Percentiles rank a stretch among this genome's conserved stretches.
Conservation (phyloP, 2,888 invertebrate species). For the Stenoptilia bipunctidactyla region DNA sequence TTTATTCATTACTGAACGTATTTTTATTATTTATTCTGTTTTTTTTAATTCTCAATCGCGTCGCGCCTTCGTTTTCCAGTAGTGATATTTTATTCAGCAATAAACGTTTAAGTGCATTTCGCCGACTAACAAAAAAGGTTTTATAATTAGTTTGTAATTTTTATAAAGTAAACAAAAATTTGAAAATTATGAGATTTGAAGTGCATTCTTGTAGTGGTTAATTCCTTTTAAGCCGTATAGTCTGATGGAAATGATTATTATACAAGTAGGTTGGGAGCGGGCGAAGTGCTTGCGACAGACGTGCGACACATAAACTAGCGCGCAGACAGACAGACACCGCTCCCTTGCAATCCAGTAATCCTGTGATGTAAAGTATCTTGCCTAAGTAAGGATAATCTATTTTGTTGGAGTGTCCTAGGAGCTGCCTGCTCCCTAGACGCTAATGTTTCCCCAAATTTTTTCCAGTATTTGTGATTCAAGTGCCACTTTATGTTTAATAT, state of each 20-base stretch:
- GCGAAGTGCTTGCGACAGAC: background rate
- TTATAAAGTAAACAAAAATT: conserved; percentile 57
- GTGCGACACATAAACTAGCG: conserved; percentile 15
- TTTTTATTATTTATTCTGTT: conserved; percentile 64
- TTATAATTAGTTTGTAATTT: conserved; percentile 63
- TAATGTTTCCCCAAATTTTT: conserved; percentile 75
- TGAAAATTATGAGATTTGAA: conserved; percentile 65
- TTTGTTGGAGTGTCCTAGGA: conserved; percentile 43
- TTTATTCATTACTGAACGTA: conserved; percentile 44
- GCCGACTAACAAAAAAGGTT: conserved; percentile 38
- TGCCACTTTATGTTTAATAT: conserved; percentile 82
- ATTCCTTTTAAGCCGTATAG: conserved; percentile 66
- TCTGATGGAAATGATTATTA: conserved; percentile 45
- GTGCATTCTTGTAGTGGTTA: conserved; percentile 68
- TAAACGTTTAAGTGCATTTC: conserved; percentile 66
- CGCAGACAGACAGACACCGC: conserved; percentile 19
- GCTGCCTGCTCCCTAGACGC: conserved; percentile 46
- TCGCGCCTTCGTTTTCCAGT: conserved; percentile 64
- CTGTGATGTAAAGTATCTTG: conserved; percentile 64
- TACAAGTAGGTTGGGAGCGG: background rate
- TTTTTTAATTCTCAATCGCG: conserved; percentile 49
- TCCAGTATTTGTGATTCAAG: conserved; percentile 84
- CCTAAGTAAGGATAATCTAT: conserved; percentile 64
- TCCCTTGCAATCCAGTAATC: conserved; percentile 38
- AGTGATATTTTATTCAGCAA: conserved; percentile 72